Evolutionary conservation across 2,888 invertebrate species (phyloP).

Genomic region (Calameuta idolon): DNA sequence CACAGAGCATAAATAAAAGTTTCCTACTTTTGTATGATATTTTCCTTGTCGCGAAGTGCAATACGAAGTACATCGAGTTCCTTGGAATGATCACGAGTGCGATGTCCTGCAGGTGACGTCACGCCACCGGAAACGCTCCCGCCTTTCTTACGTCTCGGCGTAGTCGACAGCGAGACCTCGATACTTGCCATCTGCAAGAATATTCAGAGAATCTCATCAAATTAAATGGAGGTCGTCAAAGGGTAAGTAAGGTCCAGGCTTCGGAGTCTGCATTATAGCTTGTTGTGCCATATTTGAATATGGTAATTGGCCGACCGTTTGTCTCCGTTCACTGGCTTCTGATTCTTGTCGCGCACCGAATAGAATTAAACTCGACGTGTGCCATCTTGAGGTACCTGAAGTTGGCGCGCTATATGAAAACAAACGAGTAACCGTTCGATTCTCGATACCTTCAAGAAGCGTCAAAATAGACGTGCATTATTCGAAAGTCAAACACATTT

Average conservation of each 20-base stretch:
- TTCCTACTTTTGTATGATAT: slow-evolving; percentile 80
- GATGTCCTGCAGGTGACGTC: slow-evolving; percentile 54
- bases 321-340: neutral
- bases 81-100: slow-evolving; percentile 67
- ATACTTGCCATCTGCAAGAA: slow-evolving; percentile 82
- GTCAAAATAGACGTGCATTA: neutral
- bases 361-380: neutral
- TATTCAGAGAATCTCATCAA: neutral
- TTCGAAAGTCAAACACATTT: neutral
- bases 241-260: neutral
- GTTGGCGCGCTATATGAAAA: neutral
- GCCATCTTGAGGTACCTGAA: neutral
- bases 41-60: slow-evolving; percentile 83
- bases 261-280: neutral
- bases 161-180: slow-evolving; percentile 81
- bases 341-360: neutral
- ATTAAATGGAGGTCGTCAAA: neutral
- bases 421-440: neutral
- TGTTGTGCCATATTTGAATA: neutral
- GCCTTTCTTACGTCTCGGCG: slow-evolving; percentile 73
- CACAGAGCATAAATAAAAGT: neutral
- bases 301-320: neutral
- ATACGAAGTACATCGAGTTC: slow-evolving; percentile 79
- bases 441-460: neutral
- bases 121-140: slow-evolving; percentile 64